These are phyloP conservation scores for Drosophila flavopinicola DNA, from an alignment of 2,888 invertebrate genomes.

Conservation along the genomic window DNA sequence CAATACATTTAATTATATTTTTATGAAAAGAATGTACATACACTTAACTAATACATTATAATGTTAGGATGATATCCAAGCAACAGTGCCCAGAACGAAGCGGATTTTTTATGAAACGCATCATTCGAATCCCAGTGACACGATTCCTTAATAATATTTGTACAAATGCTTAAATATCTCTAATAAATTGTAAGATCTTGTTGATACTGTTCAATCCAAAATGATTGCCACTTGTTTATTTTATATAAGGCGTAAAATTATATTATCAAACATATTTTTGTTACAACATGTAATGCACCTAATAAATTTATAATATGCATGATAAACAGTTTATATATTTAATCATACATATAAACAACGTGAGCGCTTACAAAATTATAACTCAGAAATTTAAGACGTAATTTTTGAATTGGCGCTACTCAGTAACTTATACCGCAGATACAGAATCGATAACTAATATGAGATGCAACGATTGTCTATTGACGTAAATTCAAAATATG, in stretches of 20 bases:
- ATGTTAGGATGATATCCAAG: not conserved
- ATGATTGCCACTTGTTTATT: constrained; percentile 32
- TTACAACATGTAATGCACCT: no score
- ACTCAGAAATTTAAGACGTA: no score
- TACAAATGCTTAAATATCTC: constrained; percentile 25
- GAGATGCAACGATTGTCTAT: not conserved
- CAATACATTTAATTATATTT: constrained; percentile 32
- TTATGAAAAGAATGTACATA: constrained; percentile 28
- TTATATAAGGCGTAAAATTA: constrained; percentile 12
- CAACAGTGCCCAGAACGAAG: constrained; percentile 8
- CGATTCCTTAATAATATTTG: constrained; percentile 29
- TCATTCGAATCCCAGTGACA: constrained; percentile 13
- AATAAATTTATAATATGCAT: no score
- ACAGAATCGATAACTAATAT: constrained; percentile 4
- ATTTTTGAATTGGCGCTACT: not conserved
- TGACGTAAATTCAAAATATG: not conserved
- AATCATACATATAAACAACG: no score
- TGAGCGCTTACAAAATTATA: no score
- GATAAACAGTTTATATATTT: no score
- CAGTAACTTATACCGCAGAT: not conserved
- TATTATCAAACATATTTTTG: no score
- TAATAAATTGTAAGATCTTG: constrained; percentile 11
- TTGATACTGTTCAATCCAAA: constrained; percentile 23
- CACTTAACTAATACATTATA: not conserved
- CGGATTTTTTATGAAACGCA: constrained; percentile 6